These are phyloP conservation scores for Formica aserva DNA, from an alignment of 2,888 invertebrate genomes.

Conservation along the genomic window DNA sequence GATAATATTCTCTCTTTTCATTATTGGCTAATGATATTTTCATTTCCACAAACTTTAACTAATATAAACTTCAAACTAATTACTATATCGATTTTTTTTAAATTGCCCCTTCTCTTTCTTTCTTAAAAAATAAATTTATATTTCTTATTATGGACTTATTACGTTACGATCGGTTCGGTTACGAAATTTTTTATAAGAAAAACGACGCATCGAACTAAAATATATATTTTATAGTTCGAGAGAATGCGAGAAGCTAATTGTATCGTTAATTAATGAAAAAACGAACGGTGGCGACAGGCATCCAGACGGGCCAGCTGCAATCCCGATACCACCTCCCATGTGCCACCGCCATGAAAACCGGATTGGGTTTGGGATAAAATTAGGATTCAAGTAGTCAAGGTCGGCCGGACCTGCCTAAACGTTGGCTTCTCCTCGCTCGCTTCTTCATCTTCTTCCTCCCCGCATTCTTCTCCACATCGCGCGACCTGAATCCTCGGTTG, in stretches of 20 bases:
- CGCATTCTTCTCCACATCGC: not conserved
- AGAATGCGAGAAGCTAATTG: conserved; percentile 49
- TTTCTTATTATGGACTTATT: not conserved
- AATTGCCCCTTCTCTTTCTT: not conserved
- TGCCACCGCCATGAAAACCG: conserved; percentile 76
- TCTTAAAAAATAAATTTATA: not conserved
- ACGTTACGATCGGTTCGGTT: not conserved
- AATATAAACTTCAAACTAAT: not conserved
- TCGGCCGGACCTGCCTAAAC: conserved; percentile 74
- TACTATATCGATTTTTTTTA: not conserved
- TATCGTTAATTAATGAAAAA: conserved; percentile 61
- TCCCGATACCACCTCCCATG: conserved; percentile 54
- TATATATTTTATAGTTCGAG: not conserved
- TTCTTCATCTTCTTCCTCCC: conserved; percentile 22
- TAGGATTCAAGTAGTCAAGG: conserved; percentile 78
- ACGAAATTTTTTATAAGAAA: not conserved
- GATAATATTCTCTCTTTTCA: not conserved
- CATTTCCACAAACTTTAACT: not conserved
- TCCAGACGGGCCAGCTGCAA: conserved; percentile 36
- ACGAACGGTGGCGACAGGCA: conserved; percentile 25
- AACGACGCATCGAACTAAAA: not conserved
- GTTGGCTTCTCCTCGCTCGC: conserved; percentile 47
- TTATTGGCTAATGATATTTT: not conserved
- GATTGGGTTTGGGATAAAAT: conserved; percentile 81
- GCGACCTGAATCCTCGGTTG: conserved; percentile 22